Evolutionary conservation across 2,888 invertebrate species (phyloP).

Genomic region (Allygus modestus): DNA sequence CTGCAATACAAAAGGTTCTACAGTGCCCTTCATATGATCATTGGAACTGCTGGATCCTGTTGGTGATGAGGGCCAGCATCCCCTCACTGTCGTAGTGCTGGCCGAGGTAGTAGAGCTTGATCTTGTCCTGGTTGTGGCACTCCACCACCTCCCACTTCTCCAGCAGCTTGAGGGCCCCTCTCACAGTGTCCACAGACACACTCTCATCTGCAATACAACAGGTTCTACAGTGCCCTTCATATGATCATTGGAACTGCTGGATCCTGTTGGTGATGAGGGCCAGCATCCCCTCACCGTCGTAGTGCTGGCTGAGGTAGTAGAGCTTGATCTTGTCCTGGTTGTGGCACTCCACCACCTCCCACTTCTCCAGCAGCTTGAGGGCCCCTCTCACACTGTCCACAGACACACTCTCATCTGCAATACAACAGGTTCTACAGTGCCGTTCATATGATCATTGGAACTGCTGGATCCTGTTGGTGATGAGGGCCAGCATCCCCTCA

Average conservation of each 20-base stretch:
- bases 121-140: conserved; percentile 73
- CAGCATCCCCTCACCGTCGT: conserved; percentile 74
- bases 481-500: conserved; percentile 73
- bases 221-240: no score
- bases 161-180: conserved; percentile 89
- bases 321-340: conserved; percentile 74
- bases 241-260: conserved; percentile 67
- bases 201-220: conserved; percentile 86
- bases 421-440: conserved; percentile 68
- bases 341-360: conserved; percentile 85
- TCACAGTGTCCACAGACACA: conserved; percentile 90
- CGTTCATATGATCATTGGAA: conserved; percentile 63
- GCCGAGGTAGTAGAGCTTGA: conserved; percentile 75
- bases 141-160: conserved; percentile 90
- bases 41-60: conserved; percentile 72
- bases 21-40: no score
- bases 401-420: conserved; percentile 90
- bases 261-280: conserved; percentile 73
- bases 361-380: conserved; percentile 87
- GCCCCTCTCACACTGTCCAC: conserved; percentile 92
- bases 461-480: conserved; percentile 73
- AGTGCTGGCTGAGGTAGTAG: conserved; percentile 75
- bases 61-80: conserved; percentile 73
- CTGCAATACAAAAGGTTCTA: conserved; percentile 79
- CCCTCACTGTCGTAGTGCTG: conserved; percentile 75